Evolutionary conservation across 2,113 vertebrate species (phyloP).

Genomic region (Dendrocopos noguchii): DNA sequence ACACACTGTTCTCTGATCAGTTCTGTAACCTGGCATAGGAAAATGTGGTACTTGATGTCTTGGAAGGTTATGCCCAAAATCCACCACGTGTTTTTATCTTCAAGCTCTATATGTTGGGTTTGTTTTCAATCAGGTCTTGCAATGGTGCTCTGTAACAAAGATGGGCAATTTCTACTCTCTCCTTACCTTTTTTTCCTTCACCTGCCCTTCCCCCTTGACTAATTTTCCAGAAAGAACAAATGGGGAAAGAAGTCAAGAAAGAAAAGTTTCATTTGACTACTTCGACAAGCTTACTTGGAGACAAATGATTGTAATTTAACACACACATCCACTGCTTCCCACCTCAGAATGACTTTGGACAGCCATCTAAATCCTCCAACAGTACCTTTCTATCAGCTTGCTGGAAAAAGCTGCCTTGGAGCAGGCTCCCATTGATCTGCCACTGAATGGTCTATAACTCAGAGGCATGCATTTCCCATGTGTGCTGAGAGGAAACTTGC

Average conservation of each 20-base stretch:
- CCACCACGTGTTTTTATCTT: not conserved
- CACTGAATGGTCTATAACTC: not conserved
- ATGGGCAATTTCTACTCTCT: not conserved
- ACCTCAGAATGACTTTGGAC: not conserved
- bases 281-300: not conserved
- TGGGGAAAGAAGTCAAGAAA: not conserved
- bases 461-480: not conserved
- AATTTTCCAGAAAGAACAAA: not conserved
- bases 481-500: not conserved
- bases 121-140: not conserved
- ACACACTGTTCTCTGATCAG: not conserved
- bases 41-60: not conserved
- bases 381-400: not conserved
- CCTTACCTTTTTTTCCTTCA: not conserved
- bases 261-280: not conserved
- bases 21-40: not conserved
- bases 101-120: not conserved
- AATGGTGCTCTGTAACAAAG: not conserved
- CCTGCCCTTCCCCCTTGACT: accelerated
- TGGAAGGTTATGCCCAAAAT: not conserved
- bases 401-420: not conserved
- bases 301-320: not conserved
- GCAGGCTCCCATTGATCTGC: not conserved
- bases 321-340: not conserved
- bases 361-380: not conserved